Conservation (phyloP, 1,140 invertebrate species). For the Pogonus chalceus region DNA sequence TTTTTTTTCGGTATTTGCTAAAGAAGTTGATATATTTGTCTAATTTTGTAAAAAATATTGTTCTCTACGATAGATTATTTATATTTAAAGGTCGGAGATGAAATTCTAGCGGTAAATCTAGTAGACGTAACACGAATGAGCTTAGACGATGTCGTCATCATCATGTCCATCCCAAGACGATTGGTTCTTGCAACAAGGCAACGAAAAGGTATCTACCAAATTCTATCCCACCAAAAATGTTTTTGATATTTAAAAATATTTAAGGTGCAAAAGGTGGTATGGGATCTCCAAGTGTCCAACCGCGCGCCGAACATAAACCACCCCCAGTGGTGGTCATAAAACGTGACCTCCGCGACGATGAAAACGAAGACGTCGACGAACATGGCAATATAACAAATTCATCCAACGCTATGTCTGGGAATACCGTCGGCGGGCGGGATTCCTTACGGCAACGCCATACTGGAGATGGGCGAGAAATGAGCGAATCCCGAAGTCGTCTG, state of each 20-base stretch:
- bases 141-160: slow-evolving; percentile 96
- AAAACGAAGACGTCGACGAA: slow-evolving; percentile 51
- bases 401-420: too few relatives aligned
- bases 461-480: slow-evolving; percentile 64
- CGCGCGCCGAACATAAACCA: slow-evolving; percentile 69
- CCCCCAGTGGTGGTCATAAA: slow-evolving; percentile 91
- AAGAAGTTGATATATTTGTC: too few relatives aligned
- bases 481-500: slow-evolving; percentile 59
- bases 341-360: slow-evolving; percentile 79
- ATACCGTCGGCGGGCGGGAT: slow-evolving; percentile 29
- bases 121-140: slow-evolving; percentile 97
- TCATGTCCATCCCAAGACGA: slow-evolving; percentile 96
- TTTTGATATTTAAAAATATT: background rate
- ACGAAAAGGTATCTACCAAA: slow-evolving; percentile 42
- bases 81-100: slow-evolving; percentile 98
- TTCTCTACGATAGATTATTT: too few relatives aligned
- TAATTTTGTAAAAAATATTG: too few relatives aligned
- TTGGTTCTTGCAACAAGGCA: slow-evolving; percentile 86
- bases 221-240: background rate
- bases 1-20: too few relatives aligned
- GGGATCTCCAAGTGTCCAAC: slow-evolving; percentile 53
- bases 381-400: slow-evolving; percentile 40
- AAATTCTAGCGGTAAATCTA: slow-evolving; percentile 94
- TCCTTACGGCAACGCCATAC: slow-evolving; percentile 38
- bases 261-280: slow-evolving; percentile 44